Evolutionary conservation across 1,140 invertebrate genomes (phyloP), one percentile per base, ranked within the genome.

Genomic region (Mya arenaria): DNA sequence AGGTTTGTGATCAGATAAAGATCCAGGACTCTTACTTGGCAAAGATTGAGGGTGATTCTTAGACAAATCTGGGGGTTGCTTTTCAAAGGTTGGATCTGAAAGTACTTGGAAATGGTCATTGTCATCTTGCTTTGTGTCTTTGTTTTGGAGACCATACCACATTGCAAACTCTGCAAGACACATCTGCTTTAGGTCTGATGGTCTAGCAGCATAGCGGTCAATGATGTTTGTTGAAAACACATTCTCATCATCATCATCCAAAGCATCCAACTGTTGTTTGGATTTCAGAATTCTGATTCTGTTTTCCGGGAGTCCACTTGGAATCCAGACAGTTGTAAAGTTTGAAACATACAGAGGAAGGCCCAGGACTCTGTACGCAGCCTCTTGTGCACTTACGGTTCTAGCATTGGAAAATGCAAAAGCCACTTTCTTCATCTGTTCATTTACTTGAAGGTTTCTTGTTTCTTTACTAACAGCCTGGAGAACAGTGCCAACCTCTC

Each of bases 211-310:
- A 71, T 83, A 83, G 32, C 73, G 44, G 32, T 78, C 82, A 17
- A 71, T 28, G 4, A 83, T 71, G 56, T 69, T 69, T 23, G 65
- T 48, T 19, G 41, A 5, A 78, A 78, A 83, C 1, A 83, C 32
- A 72, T 79, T 41, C 25, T 83, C 81, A 58, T 83, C 81, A 39
- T 83, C 72, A 63, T 79, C 74, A 84, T 79, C 58, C 52, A 72
- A 13, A 28, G 56, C 19, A 28, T 72, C 32, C 19, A 83, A 36
- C 6, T 56, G 37, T 37, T 77, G 36, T n/a, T 58, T 79, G 41
- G 58, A 52, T 37, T 72, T 78, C 39, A 83, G 39, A 3, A 83
- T 60, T 63, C 65, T 69, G 13, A 78, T 71, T 78, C 73, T 68
- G 48, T 83, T 71, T n/a, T 83, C 65, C 1, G 82, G 73, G 25